Conservation (phyloP, 2,113 vertebrate species). For the Dascyllus trimaculatus region DNA sequence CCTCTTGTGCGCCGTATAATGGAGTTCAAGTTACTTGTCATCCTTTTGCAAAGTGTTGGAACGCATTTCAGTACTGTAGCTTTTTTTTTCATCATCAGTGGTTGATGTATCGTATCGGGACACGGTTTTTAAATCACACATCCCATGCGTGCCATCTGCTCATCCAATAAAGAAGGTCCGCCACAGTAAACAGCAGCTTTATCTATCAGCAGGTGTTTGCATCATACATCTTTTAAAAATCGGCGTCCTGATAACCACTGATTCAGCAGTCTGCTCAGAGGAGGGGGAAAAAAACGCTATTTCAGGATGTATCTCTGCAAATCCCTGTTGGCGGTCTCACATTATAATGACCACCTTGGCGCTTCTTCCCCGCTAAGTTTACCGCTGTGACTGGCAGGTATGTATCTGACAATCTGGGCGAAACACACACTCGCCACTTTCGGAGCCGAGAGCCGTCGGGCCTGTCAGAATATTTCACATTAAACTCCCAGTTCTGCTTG, state of each 20-base stretch:
- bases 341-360: background rate
- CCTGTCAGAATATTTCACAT: background rate
- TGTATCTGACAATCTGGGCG: slow-evolving; percentile 2
- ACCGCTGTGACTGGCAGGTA: slow-evolving; percentile 10
- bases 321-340: slow-evolving; percentile 4
- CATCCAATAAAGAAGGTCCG: background rate
- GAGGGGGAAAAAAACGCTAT: too few species aligned
- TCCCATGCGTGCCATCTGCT: background rate
- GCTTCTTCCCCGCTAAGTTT: background rate
- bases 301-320: background rate
- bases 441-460: background rate
- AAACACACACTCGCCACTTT: background rate
- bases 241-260: slow-evolving; percentile 10
- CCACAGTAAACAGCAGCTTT: slow-evolving; percentile 9
- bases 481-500: slow-evolving; percentile 11
- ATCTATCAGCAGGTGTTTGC: slow-evolving; percentile 1
- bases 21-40: too few species aligned
- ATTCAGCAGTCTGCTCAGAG: too few species aligned
- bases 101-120: too few species aligned
- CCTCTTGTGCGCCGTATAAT: too few species aligned
- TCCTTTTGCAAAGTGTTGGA: too few species aligned
- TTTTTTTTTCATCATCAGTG: too few species aligned
- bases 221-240: slow-evolving; percentile 7
- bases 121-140: background rate
- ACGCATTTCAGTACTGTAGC: too few species aligned